Percentiles rank a stretch among this genome's conserved stretches.
These are phyloP conservation scores for Pangasius mekongensis DNA, from an alignment of 2,797 vertebrate species.

Conservation along the genomic window DNA sequence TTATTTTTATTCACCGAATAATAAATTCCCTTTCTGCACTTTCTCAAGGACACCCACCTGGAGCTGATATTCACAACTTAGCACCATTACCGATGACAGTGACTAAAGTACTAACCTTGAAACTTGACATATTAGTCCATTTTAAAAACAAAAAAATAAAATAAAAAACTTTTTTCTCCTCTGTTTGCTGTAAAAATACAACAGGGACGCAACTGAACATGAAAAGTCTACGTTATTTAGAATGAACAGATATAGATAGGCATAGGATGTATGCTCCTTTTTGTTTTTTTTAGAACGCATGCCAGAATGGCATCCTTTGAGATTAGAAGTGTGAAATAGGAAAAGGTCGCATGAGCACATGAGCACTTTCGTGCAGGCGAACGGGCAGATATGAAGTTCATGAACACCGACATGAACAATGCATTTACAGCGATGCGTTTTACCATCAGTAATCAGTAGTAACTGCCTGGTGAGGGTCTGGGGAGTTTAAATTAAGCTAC, in stretches of 20 bases:
- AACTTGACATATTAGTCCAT: background rate
- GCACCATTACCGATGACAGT: constrained; percentile 9
- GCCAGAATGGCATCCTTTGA: background rate
- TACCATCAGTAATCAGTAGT: background rate
- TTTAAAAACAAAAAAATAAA: background rate
- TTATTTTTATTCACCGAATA: constrained; percentile 36
- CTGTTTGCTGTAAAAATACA: background rate
- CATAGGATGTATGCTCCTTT: background rate
- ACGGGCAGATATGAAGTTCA: background rate
- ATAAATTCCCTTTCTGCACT: constrained; percentile 8
- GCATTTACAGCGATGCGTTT: background rate
- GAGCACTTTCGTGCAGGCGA: background rate
- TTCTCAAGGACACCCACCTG: constrained; percentile 30
- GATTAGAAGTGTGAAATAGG: background rate
- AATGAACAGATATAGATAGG: background rate
- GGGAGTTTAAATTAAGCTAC: background rate
- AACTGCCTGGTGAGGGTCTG: background rate
- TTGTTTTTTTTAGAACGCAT: background rate
- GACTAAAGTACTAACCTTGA: constrained; percentile 8
- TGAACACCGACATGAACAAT: background rate
- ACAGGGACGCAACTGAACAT: background rate
- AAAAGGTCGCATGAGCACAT: background rate
- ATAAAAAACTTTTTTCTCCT: background rate
- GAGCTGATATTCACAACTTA: constrained; percentile 28
- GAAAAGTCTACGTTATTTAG: background rate